Evolutionary conservation across 2,888 invertebrate species (phyloP).

Genomic region (Caenorhabditis parvicauda): DNA sequence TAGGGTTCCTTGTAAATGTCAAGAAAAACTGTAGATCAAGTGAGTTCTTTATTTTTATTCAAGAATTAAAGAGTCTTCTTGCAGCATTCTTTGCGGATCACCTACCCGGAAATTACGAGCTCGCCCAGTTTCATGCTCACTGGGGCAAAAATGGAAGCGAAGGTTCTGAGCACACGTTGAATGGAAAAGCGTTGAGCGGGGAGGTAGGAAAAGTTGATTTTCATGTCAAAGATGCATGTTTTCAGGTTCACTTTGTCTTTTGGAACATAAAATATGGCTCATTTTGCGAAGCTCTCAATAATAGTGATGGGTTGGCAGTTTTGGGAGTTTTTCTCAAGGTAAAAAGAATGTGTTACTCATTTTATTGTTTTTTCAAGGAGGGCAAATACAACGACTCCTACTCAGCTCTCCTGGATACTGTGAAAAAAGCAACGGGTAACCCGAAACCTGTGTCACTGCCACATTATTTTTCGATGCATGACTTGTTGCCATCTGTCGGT

Average conservation of each 20-base stretch:
- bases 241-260: slow-evolving; percentile 58
- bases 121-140: slow-evolving; percentile 60
- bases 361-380: slow-evolving; percentile 21
- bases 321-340: slow-evolving; percentile 56
- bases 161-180: slow-evolving; percentile 55
- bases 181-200: slow-evolving; percentile 45
- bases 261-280: slow-evolving; percentile 53
- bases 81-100: slow-evolving; percentile 32
- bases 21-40: slow-evolving; percentile 36
- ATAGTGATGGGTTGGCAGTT: slow-evolving; percentile 55
- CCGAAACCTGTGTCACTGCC: slow-evolving; percentile 27
- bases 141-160: slow-evolving; percentile 49
- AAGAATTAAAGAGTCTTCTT: slow-evolving; percentile 2
- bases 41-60: slow-evolving; percentile 11
- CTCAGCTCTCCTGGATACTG: slow-evolving; percentile 38
- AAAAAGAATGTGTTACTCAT: background rate
- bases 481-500: slow-evolving; percentile 25
- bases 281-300: slow-evolving; percentile 44
- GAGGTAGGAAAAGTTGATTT: slow-evolving; percentile 27
- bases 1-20: slow-evolving; percentile 44
- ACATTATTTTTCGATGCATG: slow-evolving; percentile 28
- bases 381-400: slow-evolving; percentile 38
- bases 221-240: background rate
- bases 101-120: slow-evolving; percentile 32
- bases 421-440: slow-evolving; percentile 32